Base-by-base conservation (phyloP, 30 jellyfish, hydroid and myxozoan genomes). In the Hydractinia echinata region DNA sequence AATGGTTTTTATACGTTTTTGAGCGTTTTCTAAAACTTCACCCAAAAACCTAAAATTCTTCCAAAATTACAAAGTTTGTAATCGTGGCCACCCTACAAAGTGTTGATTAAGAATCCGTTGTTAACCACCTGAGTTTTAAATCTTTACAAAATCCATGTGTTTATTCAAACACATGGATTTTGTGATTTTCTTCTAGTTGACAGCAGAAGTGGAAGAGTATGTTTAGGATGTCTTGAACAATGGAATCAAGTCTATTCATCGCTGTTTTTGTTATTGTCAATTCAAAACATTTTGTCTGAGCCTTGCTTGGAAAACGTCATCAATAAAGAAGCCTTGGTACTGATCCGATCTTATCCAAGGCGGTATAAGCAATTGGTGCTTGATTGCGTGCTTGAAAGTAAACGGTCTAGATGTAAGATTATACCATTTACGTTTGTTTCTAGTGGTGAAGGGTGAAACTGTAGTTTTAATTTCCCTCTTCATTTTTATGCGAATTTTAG, bases 271-370 rank as follows among this genome's bases (percentile, higher is more conserved):
- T 58, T 71, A 9, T 20, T 71, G 11, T 11, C 81, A 7, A 19
- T 71, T 7, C 81, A 71, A 71, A 30, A 71, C n/a, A 20, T 89
- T 85, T 91, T 89, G 39, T 86, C 88, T 13, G 74, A 80, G 30
- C 96, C 96, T 30, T 90, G 80, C 54, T 54, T 89, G 39, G 95
- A 89, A 55, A 68, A 83, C 50, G 88, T 95, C 4, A 87, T 83
- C n/a, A 89, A 89, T 69, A 67, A 60, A 7, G 85, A 84, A 21
- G 96, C 96, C 10, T 94, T 91, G 4, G 54, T 53, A 13, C 72
- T 89, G 86, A 55, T 61, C 4, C 77, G 64, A 51, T 58, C 56
- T 5, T 53, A 89, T 15, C 96, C 96, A 4, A 61, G 56, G 21
- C 95, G 76, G 39, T 89, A 89, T 78, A 53, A 68, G 55, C 96